These are phyloP conservation scores for Aeoliscus strigatus DNA, from an alignment of 2,797 vertebrate species.

Conservation along the genomic window DNA sequence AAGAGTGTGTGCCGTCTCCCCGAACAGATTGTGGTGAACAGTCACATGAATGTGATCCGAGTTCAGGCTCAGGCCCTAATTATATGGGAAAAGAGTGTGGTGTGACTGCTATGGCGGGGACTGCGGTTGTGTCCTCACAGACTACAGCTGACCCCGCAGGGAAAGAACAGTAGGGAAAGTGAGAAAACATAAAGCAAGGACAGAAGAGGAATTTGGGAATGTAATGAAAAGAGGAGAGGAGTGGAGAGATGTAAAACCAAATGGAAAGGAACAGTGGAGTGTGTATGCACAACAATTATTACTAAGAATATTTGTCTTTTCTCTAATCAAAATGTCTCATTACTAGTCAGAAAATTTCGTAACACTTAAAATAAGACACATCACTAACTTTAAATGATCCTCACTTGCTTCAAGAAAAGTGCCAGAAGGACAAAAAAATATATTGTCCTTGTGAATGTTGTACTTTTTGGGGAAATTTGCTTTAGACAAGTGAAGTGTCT, in stretches of 20 bases:
- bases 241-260: background rate
- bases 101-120: slow-evolving; percentile 70
- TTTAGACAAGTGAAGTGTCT: too few relatives aligned
- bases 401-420: too few relatives aligned
- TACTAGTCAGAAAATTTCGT: too few relatives aligned
- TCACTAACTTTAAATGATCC: too few relatives aligned
- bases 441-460: too few relatives aligned
- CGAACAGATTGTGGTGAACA: slow-evolving; percentile 72
- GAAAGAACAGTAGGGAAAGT: slow-evolving; percentile 43
- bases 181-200: slow-evolving; percentile 39
- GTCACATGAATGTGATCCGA: slow-evolving; percentile 75
- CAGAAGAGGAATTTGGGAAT: slow-evolving; percentile 5
- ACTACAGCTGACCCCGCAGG: slow-evolving; percentile 63
- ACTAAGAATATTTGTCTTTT: too few relatives aligned
- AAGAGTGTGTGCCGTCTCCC: slow-evolving; percentile 62
- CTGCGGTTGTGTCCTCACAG: slow-evolving; percentile 68
- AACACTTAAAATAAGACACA: too few relatives aligned
- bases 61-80: slow-evolving; percentile 74
- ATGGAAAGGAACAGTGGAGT: slow-evolving; percentile 1
- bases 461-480: too few relatives aligned
- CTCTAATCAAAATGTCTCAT: too few relatives aligned
- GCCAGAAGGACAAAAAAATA: too few relatives aligned
- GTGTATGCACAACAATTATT: too few relatives aligned
- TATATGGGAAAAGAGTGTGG: slow-evolving; percentile 75
- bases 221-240: background rate